Conservation (phyloP, 1,140 invertebrate species). For the Protaetia brevitarsis region DNA sequence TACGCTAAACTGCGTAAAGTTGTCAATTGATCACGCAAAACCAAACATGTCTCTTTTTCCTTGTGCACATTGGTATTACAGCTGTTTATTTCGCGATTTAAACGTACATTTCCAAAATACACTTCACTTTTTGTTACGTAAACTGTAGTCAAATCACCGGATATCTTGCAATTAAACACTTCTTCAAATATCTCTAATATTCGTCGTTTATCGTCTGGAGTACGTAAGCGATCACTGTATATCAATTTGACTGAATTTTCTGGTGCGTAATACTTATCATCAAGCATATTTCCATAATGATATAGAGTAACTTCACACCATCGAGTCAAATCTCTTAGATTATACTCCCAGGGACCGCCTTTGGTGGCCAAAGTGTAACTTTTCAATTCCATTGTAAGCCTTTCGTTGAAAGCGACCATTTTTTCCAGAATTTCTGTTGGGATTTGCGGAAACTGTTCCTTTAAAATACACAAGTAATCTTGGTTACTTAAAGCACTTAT, state of each 20-base stretch:
- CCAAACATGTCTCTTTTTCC: conserved; percentile 54
- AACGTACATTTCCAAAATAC: conserved; percentile 58
- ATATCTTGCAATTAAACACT: conserved; percentile 54
- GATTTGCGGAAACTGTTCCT: conserved; percentile 55
- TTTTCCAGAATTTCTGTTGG: conserved; percentile 57
- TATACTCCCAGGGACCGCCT: conserved; percentile 95
- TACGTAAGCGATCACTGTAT: conserved; percentile 80
- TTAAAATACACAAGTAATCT: conserved; percentile 69
- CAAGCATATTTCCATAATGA: conserved; percentile 20
- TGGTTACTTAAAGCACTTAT: conserved; percentile 73
- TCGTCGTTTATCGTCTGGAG: conserved; percentile 63
- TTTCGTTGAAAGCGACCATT: conserved; percentile 81
- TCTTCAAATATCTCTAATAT: conserved; percentile 61
- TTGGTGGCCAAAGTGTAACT: conserved; percentile 65
- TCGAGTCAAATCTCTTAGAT: conserved; percentile 89
- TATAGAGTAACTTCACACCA: conserved; percentile 72
- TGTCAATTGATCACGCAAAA: conserved; percentile 65
- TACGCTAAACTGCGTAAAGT: conserved; percentile 72
- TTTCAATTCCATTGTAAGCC: conserved; percentile 64
- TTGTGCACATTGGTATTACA: conserved; percentile 46
- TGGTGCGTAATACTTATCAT: conserved; percentile 29
- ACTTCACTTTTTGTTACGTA: conserved; percentile 54
- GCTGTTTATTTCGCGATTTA: conserved; percentile 51
- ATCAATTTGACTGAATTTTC: conserved; percentile 62
- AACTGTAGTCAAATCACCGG: conserved; percentile 52